These are phyloP conservation scores for Tapera naevia DNA, from an alignment of 2,797 vertebrate genomes.

Conservation along the genomic window DNA sequence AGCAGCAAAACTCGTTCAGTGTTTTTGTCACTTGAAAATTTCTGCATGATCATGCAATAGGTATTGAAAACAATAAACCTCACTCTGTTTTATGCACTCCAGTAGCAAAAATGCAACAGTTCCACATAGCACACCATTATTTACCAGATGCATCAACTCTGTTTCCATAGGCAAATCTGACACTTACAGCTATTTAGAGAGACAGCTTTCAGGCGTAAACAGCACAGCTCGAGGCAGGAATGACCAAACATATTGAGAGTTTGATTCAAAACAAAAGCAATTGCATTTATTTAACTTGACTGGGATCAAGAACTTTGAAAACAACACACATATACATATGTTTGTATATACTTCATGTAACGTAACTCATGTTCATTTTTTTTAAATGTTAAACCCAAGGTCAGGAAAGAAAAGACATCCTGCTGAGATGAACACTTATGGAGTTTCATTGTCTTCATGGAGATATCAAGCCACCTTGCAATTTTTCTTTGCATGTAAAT, in stretches of 20 bases:
- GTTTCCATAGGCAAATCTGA: not conserved
- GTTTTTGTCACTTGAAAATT: not conserved
- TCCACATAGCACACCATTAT: not conserved
- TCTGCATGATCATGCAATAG: not conserved
- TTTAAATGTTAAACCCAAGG: not conserved
- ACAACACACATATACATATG: fast-evolving
- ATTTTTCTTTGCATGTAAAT: not conserved
- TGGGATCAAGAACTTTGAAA: not conserved
- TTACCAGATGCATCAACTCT: not conserved
- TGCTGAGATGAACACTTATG: not conserved
- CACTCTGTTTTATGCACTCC: not conserved
- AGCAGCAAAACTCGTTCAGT: not conserved
- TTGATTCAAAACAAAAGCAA: not conserved
- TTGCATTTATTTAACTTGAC: not conserved
- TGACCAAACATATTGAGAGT: not conserved
- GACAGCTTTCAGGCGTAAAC: not conserved
- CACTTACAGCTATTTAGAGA: not conserved
- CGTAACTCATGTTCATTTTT: not conserved
- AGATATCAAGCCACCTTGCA: not conserved
- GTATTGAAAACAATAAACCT: not conserved
- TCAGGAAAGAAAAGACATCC: not conserved
- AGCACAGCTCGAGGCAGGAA: not conserved
- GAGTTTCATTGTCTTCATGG: not conserved
- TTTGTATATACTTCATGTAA: not conserved
- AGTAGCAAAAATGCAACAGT: not conserved